Percentiles rank a stretch among this genome's conserved stretches.
phyloP scores from a whole-genome alignment of 2,888 invertebrate genomes.

The Allygus modestus region DNA sequence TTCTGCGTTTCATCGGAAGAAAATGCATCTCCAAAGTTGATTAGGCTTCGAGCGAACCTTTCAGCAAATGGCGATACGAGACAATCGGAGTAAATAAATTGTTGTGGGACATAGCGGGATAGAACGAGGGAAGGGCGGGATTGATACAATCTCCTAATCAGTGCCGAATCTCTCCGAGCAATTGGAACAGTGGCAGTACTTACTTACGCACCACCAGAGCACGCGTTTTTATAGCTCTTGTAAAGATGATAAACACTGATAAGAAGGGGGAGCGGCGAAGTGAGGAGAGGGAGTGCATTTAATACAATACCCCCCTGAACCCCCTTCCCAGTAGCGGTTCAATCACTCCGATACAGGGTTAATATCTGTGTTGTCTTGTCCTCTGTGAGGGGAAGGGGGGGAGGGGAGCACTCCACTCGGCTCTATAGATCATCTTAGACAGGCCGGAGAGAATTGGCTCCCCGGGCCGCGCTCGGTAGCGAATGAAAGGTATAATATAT shows the following conservation, averaged over 20 bases:
- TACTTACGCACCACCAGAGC: conserved; percentile 41
- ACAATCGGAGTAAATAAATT: conserved; percentile 40
- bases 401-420: conserved; percentile 37
- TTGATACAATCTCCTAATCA: conserved; percentile 55
- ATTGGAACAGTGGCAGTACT: conserved; percentile 37
- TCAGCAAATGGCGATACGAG: conserved; percentile 32
- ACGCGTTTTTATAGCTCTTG: conserved; percentile 50
- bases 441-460: conserved; percentile 54
- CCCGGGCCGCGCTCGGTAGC: neutral
- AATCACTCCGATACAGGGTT: conserved; percentile 58
- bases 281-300: conserved; percentile 45
- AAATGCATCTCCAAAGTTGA: conserved; percentile 3
- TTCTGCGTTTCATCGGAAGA: neutral
- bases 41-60: conserved; percentile 34
- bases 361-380: conserved; percentile 56
- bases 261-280: conserved; percentile 37
- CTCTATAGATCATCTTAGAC: conserved; percentile 57
- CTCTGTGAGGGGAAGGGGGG: neutral
- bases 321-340: conserved; percentile 33
- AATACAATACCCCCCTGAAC: conserved; percentile 38
- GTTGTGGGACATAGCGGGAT: conserved; percentile 19
- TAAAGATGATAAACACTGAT: conserved; percentile 57
- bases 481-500: conserved; percentile 43
- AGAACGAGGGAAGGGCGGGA: neutral
- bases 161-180: conserved; percentile 40